Evolutionary conservation across 2,113 vertebrate genomes (phyloP).

Genomic region (Phyllopteryx taeniolatus): DNA sequence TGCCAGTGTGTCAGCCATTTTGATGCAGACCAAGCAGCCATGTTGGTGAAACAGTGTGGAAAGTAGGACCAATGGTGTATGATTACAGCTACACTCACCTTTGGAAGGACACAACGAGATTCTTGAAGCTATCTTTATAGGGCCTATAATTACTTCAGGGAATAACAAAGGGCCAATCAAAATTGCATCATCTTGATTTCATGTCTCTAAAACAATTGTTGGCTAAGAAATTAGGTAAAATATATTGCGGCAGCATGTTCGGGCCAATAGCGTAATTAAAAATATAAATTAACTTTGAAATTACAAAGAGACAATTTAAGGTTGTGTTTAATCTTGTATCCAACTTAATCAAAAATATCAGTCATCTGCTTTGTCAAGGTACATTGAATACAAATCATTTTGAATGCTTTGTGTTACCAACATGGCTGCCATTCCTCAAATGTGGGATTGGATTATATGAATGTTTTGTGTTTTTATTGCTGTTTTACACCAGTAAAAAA

Average conservation of each 20-base stretch:
- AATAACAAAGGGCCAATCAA: conserved; percentile 63
- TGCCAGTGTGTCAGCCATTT: conserved; percentile 71
- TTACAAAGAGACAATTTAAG: conserved; percentile 18
- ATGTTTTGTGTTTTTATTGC: conserved; percentile 1
- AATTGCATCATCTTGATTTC: conserved; percentile 12
- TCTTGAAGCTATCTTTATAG: conserved; percentile 49
- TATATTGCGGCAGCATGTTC: conserved; percentile 42
- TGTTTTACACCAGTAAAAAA: conserved; percentile 48
- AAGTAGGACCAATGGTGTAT: conserved; percentile 27
- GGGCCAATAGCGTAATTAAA: conserved; percentile 39
- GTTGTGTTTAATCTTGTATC: conserved; percentile 25
- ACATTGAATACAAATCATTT: conserved; percentile 60
- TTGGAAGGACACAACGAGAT: conserved; percentile 27
- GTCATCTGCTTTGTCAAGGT: conserved; percentile 35
- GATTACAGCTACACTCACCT: conserved; percentile 32
- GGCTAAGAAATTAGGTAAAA: conserved; percentile 62
- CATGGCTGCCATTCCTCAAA: conserved; percentile 65
- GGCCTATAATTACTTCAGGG: conserved; percentile 59
- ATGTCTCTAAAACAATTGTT: conserved; percentile 16
- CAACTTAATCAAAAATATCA: conserved; percentile 42
- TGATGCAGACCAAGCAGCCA: conserved; percentile 67
- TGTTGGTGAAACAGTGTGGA: conserved; percentile 65
- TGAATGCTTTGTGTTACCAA: conserved; percentile 60
- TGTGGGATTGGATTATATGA: not conserved
- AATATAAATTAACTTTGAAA: conserved; percentile 26